Base-by-base conservation (phyloP, 2,888 invertebrate species). In the Odontomyia ornata region DNA sequence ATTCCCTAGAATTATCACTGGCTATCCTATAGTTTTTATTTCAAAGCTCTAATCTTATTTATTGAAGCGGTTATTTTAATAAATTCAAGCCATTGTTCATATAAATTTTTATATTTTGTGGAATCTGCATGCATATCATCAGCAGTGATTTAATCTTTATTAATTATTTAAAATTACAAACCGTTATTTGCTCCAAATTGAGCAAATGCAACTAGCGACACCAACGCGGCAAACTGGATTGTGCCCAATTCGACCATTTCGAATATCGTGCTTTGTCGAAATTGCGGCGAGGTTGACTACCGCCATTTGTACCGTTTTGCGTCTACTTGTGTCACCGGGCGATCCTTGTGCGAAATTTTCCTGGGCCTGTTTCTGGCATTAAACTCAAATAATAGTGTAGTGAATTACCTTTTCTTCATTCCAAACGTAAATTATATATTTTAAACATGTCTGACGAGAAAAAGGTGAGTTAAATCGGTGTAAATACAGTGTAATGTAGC, bases 401-500 rank as follows among this genome's bases (percentile, higher is more conserved):
- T 65, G 52, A 65, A 76, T 67, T 67, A 36, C 57, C 28, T 60
- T 73, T 73, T 76, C 27, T 28, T n/a, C 47, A 62, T 30, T 46
- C 69, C 76, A 78, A 80, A 36, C 76, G 80, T 78, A 64, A 77
- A 79, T 78, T 77, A 80, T 80, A 78, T 23, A 75, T 77, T 67
- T 60, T 79, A 72, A 83, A 78, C 56, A 83, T 83, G 83, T 81
- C 83, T 81, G 83, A 83, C 77, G 83, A 83, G 79, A 83, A 83
- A 79, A 83, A 83, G 83, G 83, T 83, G 80, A 81, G 83, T 80
- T 25, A 75, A 60, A 1, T 67, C 46, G 57, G 9, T 57, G 73
- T 67, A 62, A 60, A 28, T 62, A 5, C 76, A 69, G 69, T 67
- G 62, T 28, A 30, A 69, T 25, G n/a, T 47, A 3, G 47, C 11